Conservation (phyloP, 1,140 invertebrate genomes). For the Stegodyphus mimosarum region DNA sequence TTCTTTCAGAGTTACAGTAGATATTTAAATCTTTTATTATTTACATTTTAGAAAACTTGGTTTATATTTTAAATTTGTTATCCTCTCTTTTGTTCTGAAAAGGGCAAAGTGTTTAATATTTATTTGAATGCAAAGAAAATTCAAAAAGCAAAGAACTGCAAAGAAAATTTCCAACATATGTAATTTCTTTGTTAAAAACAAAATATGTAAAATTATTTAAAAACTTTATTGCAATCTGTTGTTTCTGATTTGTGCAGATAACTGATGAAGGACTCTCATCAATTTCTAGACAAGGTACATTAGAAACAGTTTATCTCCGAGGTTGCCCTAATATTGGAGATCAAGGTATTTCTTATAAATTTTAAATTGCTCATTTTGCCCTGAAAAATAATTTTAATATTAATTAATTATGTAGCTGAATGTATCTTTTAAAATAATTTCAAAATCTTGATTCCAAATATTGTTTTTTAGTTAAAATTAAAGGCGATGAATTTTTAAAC, state of each 20-base stretch:
- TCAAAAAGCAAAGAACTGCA: too few species aligned
- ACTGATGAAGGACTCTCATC: constrained; percentile 61
- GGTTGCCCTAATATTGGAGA: constrained; percentile 61
- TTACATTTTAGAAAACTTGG: too few species aligned
- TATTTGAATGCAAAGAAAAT: background rate
- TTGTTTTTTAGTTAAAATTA: too few species aligned
- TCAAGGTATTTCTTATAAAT: constrained; percentile 26
- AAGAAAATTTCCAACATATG: background rate
- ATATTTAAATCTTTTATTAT: too few species aligned
- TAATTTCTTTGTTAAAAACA: background rate
- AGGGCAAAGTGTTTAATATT: background rate
- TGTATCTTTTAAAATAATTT: too few species aligned
- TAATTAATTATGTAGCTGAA: background rate
- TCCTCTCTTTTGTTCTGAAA: background rate
- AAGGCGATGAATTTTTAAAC: too few species aligned
- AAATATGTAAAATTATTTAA: background rate
- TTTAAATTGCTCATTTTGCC: background rate
- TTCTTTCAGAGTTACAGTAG: too few species aligned
- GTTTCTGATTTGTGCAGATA: constrained; percentile 25
- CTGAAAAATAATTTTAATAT: background rate
- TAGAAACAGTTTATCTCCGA: constrained; percentile 47
- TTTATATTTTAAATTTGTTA: too few species aligned
- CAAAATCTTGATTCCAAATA: too few species aligned
- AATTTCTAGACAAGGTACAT: constrained; percentile 52
- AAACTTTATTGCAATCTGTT: background rate